Conservation (phyloP, 2,113 vertebrate genomes). For the Phylloscopus trochilus region DNA sequence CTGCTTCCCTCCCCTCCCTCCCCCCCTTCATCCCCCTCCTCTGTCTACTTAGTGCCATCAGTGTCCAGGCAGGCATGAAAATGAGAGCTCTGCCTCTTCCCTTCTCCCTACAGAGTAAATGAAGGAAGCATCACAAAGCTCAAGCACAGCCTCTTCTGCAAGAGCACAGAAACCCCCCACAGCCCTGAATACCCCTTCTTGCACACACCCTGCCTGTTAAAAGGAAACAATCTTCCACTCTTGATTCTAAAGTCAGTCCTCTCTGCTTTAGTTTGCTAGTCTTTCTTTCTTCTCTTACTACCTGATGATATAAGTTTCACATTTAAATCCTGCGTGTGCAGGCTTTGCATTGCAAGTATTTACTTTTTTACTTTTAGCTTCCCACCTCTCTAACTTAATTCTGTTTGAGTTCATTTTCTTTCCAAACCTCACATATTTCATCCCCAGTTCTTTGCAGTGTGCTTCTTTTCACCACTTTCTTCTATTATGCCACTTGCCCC, state of each 20-base stretch:
- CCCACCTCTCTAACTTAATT: not conserved
- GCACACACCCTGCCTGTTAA: fast-evolving
- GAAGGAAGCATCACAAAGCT: not conserved
- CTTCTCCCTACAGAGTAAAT: not conserved
- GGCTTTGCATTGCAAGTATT: not conserved
- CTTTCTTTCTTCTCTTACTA: not conserved
- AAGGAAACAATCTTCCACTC: not conserved
- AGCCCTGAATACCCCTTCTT: not conserved
- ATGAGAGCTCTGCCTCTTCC: not conserved
- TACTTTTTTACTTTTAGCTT: not conserved
- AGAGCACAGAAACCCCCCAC: not conserved
- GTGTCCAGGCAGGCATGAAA: not conserved
- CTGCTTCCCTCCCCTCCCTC: not conserved
- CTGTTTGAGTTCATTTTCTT: not conserved
- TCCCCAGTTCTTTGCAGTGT: not conserved
- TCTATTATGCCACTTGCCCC: not conserved
- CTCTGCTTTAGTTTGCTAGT: not conserved
- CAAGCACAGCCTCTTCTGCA: not conserved
- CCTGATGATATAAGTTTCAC: not conserved
- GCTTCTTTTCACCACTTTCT: not conserved
- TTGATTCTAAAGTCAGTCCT: not conserved
- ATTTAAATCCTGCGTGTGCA: not conserved
- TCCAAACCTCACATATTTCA: not conserved
- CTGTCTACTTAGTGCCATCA: not conserved
- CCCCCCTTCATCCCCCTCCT: fast-evolving